Evolutionary conservation across 2,888 invertebrate species (phyloP), one percentile per base, ranked within the genome.

Genomic region (Dendrolimus pini): DNA sequence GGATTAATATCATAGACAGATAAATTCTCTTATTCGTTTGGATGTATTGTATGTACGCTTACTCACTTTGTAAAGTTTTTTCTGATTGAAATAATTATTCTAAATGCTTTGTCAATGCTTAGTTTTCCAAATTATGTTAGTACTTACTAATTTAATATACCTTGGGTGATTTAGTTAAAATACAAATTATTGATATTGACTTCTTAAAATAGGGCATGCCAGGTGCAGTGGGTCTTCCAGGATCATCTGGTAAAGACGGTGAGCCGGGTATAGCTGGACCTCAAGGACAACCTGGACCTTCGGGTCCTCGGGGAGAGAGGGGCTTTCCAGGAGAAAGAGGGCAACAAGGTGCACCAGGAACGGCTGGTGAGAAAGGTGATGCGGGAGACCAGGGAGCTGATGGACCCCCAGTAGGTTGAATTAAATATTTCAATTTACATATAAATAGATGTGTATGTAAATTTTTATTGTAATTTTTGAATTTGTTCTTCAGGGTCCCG

Each of bases 261-360:
- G 95, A 94, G 72, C 82, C 92, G 1, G 96, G 96, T 1, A 74
- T 93, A 10, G 93, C 94, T 57, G 96, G 96, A 1, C 92, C 92
- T 1, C 80, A 89, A 1, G 94, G 94, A 0, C 89, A 91, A 1
- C 83, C 92, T 0, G 95, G 95, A 0, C 80, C 90, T 0, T 78
- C 90, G 1, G 95, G 95, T 9, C 91, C 93, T 2, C 86, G 93
- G 41, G 95, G 95, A 0, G 93, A 93, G 66, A 80, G 93, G 74
- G 96, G 96, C 3, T 94, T 94, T 74, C 94, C 95, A 6, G 96
- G 96, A 7, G 95, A 95, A 73, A 87, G 95, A 62, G 96, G 96
- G 2, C 85, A 93, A 0, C 85, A 93, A 12, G 96, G 96, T 2
- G 90, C 91, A 58, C 91, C 94, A 30, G 95, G 95, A n/a, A 66